phyloP scores from a whole-genome alignment of 1,140 invertebrate genomes.

The Caenorhabditis inopinata region DNA sequence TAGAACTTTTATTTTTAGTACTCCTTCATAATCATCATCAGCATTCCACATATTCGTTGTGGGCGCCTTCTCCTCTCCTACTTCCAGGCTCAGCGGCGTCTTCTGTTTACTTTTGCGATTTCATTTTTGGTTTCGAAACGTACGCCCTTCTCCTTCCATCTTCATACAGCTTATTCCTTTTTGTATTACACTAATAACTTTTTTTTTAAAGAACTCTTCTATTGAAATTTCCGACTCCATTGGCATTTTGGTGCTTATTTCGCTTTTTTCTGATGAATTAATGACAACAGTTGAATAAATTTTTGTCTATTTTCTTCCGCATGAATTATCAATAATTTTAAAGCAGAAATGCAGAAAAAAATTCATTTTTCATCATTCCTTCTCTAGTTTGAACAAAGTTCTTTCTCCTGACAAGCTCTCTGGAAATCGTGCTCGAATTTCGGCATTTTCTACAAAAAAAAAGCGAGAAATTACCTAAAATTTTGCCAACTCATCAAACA shows the following conservation, averaged over 20 bases:
- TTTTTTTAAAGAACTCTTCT: neutral
- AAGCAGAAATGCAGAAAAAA: too few species aligned
- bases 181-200: neutral
- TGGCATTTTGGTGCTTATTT: neutral
- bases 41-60: neutral
- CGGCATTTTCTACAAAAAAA: too few species aligned
- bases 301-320: too few species aligned
- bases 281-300: too few species aligned
- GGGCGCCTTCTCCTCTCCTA: neutral
- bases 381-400: too few species aligned
- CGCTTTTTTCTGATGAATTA: too few species aligned
- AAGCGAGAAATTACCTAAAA: too few species aligned
- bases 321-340: too few species aligned
- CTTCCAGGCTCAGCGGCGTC: neutral
- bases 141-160: conserved; percentile 17
- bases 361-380: too few species aligned
- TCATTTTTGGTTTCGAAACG: conserved; percentile 31
- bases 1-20: neutral
- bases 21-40: neutral
- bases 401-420: too few species aligned
- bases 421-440: too few species aligned
- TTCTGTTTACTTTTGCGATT: conserved; percentile 31
- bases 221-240: neutral
- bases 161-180: neutral
- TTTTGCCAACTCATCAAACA: too few species aligned